Base-by-base conservation (phyloP, 2,888 invertebrate genomes). In the Belgica antarctica region DNA sequence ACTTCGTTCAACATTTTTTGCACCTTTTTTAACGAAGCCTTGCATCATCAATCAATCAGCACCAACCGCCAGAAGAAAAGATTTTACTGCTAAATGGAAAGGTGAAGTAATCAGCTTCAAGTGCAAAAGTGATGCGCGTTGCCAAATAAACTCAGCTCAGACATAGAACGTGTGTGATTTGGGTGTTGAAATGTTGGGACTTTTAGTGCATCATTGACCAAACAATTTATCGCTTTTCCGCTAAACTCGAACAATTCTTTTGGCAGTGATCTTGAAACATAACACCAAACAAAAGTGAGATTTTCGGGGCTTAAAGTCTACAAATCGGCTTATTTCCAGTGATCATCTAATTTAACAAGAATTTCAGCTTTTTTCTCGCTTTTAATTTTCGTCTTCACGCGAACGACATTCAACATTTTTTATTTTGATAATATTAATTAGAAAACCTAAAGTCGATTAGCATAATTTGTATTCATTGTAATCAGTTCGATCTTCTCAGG, bases 21-120 rank as follows among this genome's bases (percentile, higher is more conserved):
- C 61, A 61, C 27, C 27, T 41, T 10, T 3, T n/a, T n/a, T n/a
- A n/a, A n/a, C n/a, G n/a, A 22, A 12, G 65, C 65, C 46, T 66
- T 47, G 41, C 47, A 66, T 66, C 65, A 66, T 66, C 65, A 66
- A 66, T 66, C 65, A 66, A 27, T 66, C 65, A 22, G 27, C 47
- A 66, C 41, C 63, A n/a, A n/a, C n/a, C 41, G 22, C 12, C 5
- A 52, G 41, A 12, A 22, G 52, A 52, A 19, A 22, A 52, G 52
- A 52, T 52, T 52, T 52, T 52, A 5, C 8, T 2, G 41, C 41
- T 41, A 52, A 52, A 52, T 34, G 46, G 15, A 22, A 52, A 22
- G 7, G 52, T 52, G 52, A 52, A 22, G 41, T 41, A 52, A 52
- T 52, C 52, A 15, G 4, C 4, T 46, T 46, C 52, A 22, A 52